These are phyloP conservation scores for Turdus rufiventris DNA, from an alignment of 2,113 vertebrate species.

Conservation along the genomic window DNA sequence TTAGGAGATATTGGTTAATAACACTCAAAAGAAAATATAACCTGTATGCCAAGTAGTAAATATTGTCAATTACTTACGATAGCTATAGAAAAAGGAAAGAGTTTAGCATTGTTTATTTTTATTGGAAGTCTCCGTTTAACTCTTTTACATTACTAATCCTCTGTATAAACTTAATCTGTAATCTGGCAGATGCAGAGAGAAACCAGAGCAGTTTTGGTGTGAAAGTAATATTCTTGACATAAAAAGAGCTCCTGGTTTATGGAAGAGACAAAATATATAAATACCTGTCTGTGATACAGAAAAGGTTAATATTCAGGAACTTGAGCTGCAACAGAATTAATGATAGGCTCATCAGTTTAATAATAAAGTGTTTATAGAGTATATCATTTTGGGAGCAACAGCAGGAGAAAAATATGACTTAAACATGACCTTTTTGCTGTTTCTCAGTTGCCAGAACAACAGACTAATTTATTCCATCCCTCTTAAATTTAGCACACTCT, in stretches of 20 bases:
- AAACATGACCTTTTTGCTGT: neutral
- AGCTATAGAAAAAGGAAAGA: neutral
- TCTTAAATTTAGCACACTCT: neutral
- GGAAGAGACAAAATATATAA: neutral
- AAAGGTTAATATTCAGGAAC: neutral
- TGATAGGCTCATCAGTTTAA: neutral
- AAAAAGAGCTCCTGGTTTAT: neutral
- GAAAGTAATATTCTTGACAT: neutral
- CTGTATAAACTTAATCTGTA: neutral
- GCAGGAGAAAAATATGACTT: neutral
- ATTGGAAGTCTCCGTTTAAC: neutral
- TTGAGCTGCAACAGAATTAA: neutral
- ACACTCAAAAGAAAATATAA: neutral
- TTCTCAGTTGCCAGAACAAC: neutral
- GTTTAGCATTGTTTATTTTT: neutral
- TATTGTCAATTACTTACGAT: neutral
- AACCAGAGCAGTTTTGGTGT: neutral
- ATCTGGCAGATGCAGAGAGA: neutral
- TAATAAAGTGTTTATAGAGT: neutral
- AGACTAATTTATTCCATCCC: neutral
- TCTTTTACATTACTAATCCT: neutral
- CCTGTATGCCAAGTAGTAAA: neutral
- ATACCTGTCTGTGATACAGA: neutral
- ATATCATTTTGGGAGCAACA: neutral
- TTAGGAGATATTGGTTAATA: neutral